Evolutionary conservation across 1,140 invertebrate species (phyloP).

Genomic region (Brachionus asplanchnoidis): DNA sequence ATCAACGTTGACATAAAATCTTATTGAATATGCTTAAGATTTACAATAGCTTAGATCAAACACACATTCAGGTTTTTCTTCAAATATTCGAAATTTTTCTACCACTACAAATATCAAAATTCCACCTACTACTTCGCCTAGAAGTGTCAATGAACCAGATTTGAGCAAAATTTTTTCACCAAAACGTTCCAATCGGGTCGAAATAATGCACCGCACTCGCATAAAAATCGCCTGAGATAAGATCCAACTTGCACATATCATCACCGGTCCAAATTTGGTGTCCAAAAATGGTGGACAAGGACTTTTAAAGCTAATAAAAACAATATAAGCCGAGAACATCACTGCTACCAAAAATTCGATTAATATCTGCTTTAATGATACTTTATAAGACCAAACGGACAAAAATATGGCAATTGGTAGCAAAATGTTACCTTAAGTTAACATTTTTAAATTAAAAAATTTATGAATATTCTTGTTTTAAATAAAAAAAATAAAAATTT

Average conservation of each 20-base stretch:
- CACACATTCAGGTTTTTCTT: conserved; percentile 34
- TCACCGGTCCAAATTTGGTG: not conserved
- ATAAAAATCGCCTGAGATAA: conserved; percentile 23
- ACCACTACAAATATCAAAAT: conserved; percentile 35
- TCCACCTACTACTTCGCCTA: conserved; percentile 16
- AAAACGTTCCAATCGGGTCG: conserved; percentile 30
- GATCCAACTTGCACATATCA: not conserved
- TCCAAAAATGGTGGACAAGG: conserved; percentile 37
- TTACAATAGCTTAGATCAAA: conserved; percentile 29
- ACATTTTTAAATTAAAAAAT: not conserved
- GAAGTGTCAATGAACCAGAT: conserved; percentile 21
- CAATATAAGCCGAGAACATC: not conserved
- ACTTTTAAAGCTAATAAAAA: conserved; percentile 11
- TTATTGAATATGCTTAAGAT: not conserved
- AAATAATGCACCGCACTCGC: conserved; percentile 22
- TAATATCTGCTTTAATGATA: not conserved
- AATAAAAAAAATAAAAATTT: not conserved
- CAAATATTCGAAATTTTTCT: conserved; percentile 13
- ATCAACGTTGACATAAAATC: not conserved
- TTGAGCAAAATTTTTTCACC: conserved; percentile 17
- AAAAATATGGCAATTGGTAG: conserved; percentile 31
- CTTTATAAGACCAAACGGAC: conserved; percentile 35
- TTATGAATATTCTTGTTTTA: not conserved
- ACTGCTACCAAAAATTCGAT: conserved; percentile 1
- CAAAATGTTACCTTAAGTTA: conserved; percentile 16